Evolutionary conservation across 2,888 invertebrate species (phyloP).

Genomic region (Eugnorisma glareosa): DNA sequence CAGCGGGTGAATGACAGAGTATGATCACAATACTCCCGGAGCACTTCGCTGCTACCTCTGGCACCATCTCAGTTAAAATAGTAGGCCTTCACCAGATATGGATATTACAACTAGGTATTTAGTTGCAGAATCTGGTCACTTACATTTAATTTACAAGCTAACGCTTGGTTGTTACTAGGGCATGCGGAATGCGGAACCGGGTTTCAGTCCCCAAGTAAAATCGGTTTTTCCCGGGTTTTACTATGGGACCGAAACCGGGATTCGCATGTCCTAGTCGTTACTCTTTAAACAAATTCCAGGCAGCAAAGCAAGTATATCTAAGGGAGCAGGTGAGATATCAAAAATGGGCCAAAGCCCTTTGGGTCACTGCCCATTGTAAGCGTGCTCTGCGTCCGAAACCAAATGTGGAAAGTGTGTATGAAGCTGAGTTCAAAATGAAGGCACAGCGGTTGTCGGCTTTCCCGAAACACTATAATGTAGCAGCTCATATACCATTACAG

Average conservation of each 20-base stretch:
- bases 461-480: slow-evolving; percentile 76
- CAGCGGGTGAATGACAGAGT: background rate
- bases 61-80: background rate
- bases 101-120: background rate
- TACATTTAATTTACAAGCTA: background rate
- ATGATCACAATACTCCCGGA: background rate
- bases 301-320: slow-evolving; percentile 74
- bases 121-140: background rate
- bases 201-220: too few relatives aligned
- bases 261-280: too few relatives aligned
- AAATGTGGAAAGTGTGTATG: slow-evolving; percentile 78
- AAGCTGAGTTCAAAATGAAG: slow-evolving; percentile 79
- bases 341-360: slow-evolving; percentile 82
- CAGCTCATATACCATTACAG: slow-evolving; percentile 81
- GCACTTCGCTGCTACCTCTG: background rate
- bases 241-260: too few relatives aligned
- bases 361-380: slow-evolving; percentile 78
- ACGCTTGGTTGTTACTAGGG: background rate
- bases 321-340: slow-evolving; percentile 82
- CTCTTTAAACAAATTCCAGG: slow-evolving; percentile 70
- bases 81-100: background rate
- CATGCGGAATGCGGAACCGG: too few relatives aligned
- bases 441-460: slow-evolving; percentile 73
- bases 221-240: too few relatives aligned
- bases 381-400: slow-evolving; percentile 82